A percentile compares a stretch with the other conserved stretches of the same genome.
Evolutionary conservation across 2,888 invertebrate genomes (phyloP).

Genomic region (Lapara coniferarum): DNA sequence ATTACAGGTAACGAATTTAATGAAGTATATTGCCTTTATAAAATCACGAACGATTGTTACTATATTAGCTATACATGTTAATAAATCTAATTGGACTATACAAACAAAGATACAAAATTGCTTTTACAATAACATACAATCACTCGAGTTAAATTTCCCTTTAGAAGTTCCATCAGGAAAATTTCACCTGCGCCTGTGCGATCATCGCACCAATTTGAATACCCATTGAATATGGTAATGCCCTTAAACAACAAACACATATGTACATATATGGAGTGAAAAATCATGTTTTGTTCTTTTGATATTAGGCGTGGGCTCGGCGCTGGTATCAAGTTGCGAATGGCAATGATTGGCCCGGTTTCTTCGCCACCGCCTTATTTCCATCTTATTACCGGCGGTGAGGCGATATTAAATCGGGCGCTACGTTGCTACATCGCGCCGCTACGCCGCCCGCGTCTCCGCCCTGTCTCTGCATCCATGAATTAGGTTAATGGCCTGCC

Average conservation of each 20-base stretch:
- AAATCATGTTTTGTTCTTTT: slow-evolving; percentile 37
- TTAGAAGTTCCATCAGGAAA: not conserved
- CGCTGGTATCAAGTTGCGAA: slow-evolving; percentile 69
- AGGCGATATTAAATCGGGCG: slow-evolving; percentile 79
- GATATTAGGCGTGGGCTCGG: slow-evolving; percentile 47
- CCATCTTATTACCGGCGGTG: slow-evolving; percentile 82
- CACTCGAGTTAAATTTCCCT: too few species aligned
- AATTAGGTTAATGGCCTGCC: slow-evolving; percentile 84
- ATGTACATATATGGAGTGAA: slow-evolving; percentile 20
- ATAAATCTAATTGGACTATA: too few species aligned
- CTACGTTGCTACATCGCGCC: slow-evolving; percentile 52
- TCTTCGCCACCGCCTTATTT: slow-evolving; percentile 78
- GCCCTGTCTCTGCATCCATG: slow-evolving; percentile 82
- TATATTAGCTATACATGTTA: too few species aligned
- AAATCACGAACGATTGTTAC: too few species aligned
- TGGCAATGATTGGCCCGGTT: slow-evolving; percentile 78
- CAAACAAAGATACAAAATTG: too few species aligned
- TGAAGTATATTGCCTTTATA: too few species aligned
- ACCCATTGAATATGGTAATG: slow-evolving; percentile 22
- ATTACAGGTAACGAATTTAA: too few species aligned
- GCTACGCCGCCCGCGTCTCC: slow-evolving; percentile 73
- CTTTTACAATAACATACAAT: too few species aligned
- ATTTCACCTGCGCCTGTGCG: not conserved
- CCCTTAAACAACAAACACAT: slow-evolving; percentile 17
- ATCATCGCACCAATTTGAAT: slow-evolving; percentile 17